phyloP scores from a whole-genome alignment of 2,797 vertebrate genomes.

The Neomorphus geoffroyi region DNA sequence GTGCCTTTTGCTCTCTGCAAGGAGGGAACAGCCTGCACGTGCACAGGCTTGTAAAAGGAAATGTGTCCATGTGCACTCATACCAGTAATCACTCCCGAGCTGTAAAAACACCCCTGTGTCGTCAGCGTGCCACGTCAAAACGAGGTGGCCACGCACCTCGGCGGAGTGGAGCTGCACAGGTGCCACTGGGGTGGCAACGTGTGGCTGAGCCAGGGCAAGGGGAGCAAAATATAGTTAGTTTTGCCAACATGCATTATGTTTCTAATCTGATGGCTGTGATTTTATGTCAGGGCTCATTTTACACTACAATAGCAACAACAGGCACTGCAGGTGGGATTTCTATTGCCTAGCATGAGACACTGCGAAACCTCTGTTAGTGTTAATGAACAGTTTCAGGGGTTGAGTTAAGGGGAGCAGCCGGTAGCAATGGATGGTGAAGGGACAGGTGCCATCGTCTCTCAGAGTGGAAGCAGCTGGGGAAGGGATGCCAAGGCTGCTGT shows the following conservation, averaged over 20 bases:
- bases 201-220: neutral
- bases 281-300: neutral
- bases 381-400: fast-evolving
- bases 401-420: neutral
- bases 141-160: fast-evolving
- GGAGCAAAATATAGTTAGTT: neutral
- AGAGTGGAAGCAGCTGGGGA: fast-evolving
- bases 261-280: neutral
- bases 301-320: fast-evolving
- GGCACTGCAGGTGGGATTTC: neutral
- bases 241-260: fast-evolving
- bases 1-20: fast-evolving
- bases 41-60: neutral
- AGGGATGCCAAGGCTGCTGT: neutral
- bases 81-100: fast-evolving
- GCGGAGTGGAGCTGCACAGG: fast-evolving
- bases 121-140: fast-evolving
- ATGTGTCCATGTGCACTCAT: fast-evolving
- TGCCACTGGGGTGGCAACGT: fast-evolving
- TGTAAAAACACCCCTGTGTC: fast-evolving
- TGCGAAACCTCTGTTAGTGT: fast-evolving
- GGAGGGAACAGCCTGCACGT: neutral
- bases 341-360: neutral
- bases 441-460: fast-evolving
- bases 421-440: neutral